Evolutionary conservation across 2,888 invertebrate genomes (phyloP), one percentile per base, ranked within the genome.

Genomic region (Cheilosia soror): DNA sequence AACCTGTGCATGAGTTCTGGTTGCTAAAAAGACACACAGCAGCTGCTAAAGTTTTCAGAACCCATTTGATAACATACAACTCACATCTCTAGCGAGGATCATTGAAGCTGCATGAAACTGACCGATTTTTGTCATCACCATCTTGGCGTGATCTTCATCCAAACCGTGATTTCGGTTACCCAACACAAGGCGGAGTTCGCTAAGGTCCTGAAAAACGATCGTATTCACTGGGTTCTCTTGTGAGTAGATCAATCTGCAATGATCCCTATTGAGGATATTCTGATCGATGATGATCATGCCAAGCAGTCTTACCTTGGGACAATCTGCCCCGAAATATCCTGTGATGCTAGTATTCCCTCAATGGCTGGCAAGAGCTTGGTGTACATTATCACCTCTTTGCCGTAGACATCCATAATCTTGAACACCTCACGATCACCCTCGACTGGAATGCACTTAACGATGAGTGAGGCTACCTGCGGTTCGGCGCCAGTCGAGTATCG

Each of bases 71-170:
- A 1, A 6, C 37, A 13, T 2, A 13, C 40, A 47, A 79, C 66
- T 78, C 60, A 87, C 94, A 90, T 93, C 92, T 88, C 93, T 93
- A 72, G 91, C 92, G 62, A 93, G 87, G 47, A 93, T 92, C 40
- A 93, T 92, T 0, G 93, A 93, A 11, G 92, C 91, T 1, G 93
- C 94, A 87, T 94, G 94, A 88, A 93, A 92, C 82, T 90, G 91
- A 1, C 93, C 94, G 87, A 94, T 89, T 88, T 93, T 93, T 58
- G 90, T 90, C 7, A 94, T 88, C 1, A 93, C 93, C 77, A 93
- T 69, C 51, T 91, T 88, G 69, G 92, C 91, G 87, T 94, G 94
- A 2, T 90, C 89, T 71, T 93, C 89, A 89, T 94, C 93, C 37
- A 94, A 90, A 25, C 94, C 94, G 49, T 89, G 87, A 66, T 91